Base-by-base conservation (phyloP, 2,888 invertebrate genomes). In the Galeopsomyia nigrocyanea region DNA sequence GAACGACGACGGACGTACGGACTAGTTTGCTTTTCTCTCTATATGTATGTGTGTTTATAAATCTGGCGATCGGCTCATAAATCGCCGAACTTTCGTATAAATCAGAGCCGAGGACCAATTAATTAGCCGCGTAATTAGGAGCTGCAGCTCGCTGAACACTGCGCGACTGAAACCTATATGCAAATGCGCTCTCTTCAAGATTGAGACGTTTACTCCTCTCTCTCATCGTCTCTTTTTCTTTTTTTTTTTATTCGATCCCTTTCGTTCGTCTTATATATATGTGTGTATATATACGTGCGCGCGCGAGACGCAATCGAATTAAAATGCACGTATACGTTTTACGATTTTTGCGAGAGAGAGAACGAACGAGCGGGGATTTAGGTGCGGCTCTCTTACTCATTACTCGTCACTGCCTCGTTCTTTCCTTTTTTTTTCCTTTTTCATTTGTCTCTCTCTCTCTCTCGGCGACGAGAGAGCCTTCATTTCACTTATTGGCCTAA, bases 101-200 rank as follows among this genome's bases (percentile, higher is more conserved):
- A 39, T 39, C 39, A 39, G 39, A 5, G 39, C 39, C 7, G 46
- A 39, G 57, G 21, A 21, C 75, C 75, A 75, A 75, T 75, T 75
- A 75, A 75, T 75, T 75, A 75, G 70, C 65, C 49, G 16, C 73
- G 73, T 75, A 75, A 75, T 75, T 75, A 75, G 75, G 53, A 53
- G 65, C 46, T 26, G 26, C 26, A n/a, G 26, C 26, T 26, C 26
- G 26, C 26, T 26, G n/a, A n/a, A n/a, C n/a, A n/a, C n/a, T n/a
- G n/a, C n/a, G n/a, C n/a, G n/a, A n/a, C n/a, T n/a, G n/a, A 31
- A 31, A 31, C 31, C 31, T 31, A 31, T 31, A 31, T 31, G 31
- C 31, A 31, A 31, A 31, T 31, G 31, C 31, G 31, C 55, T 3
- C 57, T 3, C 31, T n/a, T n/a, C n/a, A n/a, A n/a, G 57, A 55